Evolutionary conservation across 2,888 invertebrate genomes (phyloP).

Genomic region (Plagodis dolabraria): DNA sequence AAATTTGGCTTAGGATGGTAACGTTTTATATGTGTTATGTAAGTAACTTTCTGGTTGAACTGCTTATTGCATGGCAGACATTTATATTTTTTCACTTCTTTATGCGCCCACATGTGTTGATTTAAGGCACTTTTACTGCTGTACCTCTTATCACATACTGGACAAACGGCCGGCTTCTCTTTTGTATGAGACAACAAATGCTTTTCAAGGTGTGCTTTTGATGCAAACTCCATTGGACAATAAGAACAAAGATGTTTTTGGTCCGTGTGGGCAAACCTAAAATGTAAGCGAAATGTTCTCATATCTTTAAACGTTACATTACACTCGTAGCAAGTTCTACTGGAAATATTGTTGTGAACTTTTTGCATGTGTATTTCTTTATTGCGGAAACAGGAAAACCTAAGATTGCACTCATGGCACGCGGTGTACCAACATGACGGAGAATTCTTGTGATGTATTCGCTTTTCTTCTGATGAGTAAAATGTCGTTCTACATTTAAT

Average conservation of each 20-base stretch:
- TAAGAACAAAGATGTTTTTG: slow-evolving; percentile 23
- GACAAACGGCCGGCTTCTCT: slow-evolving; percentile 30
- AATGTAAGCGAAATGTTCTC: slow-evolving; percentile 26
- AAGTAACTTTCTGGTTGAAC: slow-evolving; percentile 46
- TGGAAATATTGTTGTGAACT: slow-evolving; percentile 39
- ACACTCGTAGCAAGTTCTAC: slow-evolving; percentile 27
- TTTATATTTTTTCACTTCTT: slow-evolving; percentile 36
- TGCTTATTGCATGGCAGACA: slow-evolving; percentile 41
- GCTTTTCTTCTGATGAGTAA: slow-evolving; percentile 11
- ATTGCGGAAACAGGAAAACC: background rate
- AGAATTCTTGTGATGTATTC: background rate
- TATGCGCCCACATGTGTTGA: slow-evolving; percentile 49
- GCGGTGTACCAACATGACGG: background rate
- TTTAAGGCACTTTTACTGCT: slow-evolving; percentile 20
- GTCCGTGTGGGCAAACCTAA: slow-evolving; percentile 24
- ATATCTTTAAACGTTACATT: slow-evolving; percentile 14
- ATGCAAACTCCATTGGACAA: slow-evolving; percentile 24
- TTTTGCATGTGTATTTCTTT: slow-evolving; percentile 31
- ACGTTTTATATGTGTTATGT: slow-evolving; percentile 44
- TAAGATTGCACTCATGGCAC: background rate
- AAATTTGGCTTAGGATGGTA: slow-evolving; percentile 25
- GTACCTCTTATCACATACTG: slow-evolving; percentile 28
- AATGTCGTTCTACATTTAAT: slow-evolving; percentile 23
- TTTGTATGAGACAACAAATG: slow-evolving; percentile 31
- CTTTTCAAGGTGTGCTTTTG: slow-evolving; percentile 18